Base-by-base conservation (phyloP, 2,888 invertebrate genomes). In the Elmis aenea region DNA sequence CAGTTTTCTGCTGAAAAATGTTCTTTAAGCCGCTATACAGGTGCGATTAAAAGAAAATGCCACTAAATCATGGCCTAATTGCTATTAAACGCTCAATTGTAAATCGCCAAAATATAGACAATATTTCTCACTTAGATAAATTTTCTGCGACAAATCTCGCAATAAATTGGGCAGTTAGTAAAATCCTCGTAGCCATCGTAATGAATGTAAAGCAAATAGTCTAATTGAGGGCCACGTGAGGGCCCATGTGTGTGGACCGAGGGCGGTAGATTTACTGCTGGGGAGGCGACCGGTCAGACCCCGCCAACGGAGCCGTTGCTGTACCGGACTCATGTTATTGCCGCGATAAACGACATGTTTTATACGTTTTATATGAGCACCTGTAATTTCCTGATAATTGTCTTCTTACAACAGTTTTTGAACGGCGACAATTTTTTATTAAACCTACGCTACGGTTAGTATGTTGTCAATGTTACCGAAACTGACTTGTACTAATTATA, bases 131-230 rank as follows among this genome's bases (percentile, higher is more conserved):
- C 58, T 57, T 59, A 55, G 55, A 64, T 63, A 61, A 59, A 61
- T 64, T 58, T 54, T 51, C 57, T 46, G 50, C 54, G 60, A 59
- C 61, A 64, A 64, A 64, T 63, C 62, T 63, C 46, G 57, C 61
- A 56, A 65, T 66, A 66, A 66, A 66, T 66, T 59, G 55, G 59
- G 57, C 63, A 62, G 65, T 66, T 64, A 61, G 64, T 64, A 64
- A 66, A 66, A 66, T 65, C 65, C 65, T 62, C 62, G 56, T 59
- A 57, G 55, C 55, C 55, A 49, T 53, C 50, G 57, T 60, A 64
- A 64, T 61, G 62, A 64, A 64, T 63, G 62, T 57, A 63, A 63
- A 62, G 64, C 65, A 64, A 65, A 66, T 64, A 64, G 64, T 65
- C 66, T 65, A 66, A 65, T 64, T 62, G 65, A 62, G 61, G 59